Evolutionary conservation across 2,113 vertebrate species (phyloP).

Genomic region (Lepisosteus osseus): DNA sequence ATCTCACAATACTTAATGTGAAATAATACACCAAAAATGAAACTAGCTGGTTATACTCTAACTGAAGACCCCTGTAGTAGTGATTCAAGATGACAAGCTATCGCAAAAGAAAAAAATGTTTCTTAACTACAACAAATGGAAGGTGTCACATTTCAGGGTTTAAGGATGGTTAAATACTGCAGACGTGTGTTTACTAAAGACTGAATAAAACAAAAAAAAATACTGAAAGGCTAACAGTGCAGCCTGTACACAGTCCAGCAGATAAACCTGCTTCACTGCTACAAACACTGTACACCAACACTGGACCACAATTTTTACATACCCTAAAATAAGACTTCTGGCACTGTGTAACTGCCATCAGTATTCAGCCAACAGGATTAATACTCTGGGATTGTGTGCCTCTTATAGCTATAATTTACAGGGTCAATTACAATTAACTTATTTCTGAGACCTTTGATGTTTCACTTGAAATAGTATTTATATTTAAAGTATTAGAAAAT

Average conservation of each 20-base stretch:
- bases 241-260: conserved; percentile 3
- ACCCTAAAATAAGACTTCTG: conserved; percentile 39
- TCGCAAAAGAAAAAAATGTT: neutral
- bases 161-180: conserved; percentile 21
- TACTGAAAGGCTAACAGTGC: neutral
- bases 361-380: conserved; percentile 59
- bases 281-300: conserved; percentile 22
- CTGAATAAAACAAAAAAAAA: conserved; percentile 9
- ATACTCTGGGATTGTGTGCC: conserved; percentile 61
- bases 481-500: no score
- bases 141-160: conserved; percentile 25
- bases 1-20: neutral
- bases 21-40: conserved; percentile 21
- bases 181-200: conserved; percentile 19
- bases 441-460: neutral
- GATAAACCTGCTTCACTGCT: conserved; percentile 9
- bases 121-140: conserved; percentile 33
- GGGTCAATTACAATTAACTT: neutral
- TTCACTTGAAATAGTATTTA: no score
- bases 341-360: conserved; percentile 39
- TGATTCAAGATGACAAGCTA: conserved; percentile 21
- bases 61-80: conserved; percentile 5
- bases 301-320: conserved; percentile 38
- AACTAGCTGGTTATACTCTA: conserved; percentile 25
- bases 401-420: conserved; percentile 1